phyloP scores from a whole-genome alignment of 1,140 invertebrate species.

The Tenebrio molitor region DNA sequence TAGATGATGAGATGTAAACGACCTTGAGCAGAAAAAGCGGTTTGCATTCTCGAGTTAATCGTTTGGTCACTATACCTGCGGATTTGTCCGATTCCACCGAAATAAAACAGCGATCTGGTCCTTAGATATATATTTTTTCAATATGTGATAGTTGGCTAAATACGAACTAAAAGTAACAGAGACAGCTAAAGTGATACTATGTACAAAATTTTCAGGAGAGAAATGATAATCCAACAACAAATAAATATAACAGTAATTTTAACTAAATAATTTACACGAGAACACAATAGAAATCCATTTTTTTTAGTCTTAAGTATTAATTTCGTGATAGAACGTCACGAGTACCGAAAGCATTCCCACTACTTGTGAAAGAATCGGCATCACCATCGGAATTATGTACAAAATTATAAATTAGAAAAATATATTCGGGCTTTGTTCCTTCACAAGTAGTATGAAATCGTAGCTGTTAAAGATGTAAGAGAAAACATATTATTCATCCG shows the following conservation, averaged over 20 bases:
- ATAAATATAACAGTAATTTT: conserved; percentile 11
- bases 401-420: conserved; percentile 34
- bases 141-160: background rate
- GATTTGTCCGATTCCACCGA: background rate
- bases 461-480: background rate
- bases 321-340: conserved; percentile 16
- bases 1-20: no score
- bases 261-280: conserved; percentile 22
- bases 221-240: conserved; percentile 18
- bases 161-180: conserved; percentile 16
- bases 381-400: conserved; percentile 7
- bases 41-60: no score
- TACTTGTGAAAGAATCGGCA: background rate
- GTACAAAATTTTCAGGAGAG: conserved; percentile 1
- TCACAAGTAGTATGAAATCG: conserved; percentile 2
- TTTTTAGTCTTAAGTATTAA: background rate
- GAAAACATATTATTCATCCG: background rate
- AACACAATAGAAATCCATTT: conserved; percentile 13
- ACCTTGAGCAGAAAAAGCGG: no score
- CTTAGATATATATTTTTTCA: conserved; percentile 1
- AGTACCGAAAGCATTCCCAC: background rate
- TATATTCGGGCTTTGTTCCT: background rate
- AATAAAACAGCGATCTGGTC: conserved; percentile 1
- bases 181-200: background rate
- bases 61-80: no score